Evolutionary conservation across 2,113 vertebrate species (phyloP).

Genomic region (Pygoscelis antarcticus): DNA sequence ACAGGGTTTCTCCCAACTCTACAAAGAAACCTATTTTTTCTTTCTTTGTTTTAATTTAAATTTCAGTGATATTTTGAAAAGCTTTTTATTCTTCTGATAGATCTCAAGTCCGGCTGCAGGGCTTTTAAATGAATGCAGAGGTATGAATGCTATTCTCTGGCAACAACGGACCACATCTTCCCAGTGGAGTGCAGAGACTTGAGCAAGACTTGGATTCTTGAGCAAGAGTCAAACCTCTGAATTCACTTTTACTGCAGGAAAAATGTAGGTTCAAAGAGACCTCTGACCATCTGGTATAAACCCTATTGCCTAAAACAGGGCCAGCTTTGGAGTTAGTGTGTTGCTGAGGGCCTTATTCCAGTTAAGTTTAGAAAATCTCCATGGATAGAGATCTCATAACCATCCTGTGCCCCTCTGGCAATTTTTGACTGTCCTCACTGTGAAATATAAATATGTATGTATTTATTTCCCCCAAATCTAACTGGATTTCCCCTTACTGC

Average conservation of each 20-base stretch:
- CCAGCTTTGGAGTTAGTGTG: not conserved
- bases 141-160: not conserved
- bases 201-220: not conserved
- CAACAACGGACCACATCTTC: fast-evolving
- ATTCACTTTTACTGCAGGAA: not conserved
- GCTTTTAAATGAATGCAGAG: not conserved
- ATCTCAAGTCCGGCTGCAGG: not conserved
- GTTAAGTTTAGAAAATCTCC: not conserved
- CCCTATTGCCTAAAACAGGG: not conserved
- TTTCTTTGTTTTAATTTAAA: not conserved
- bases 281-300: not conserved
- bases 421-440: not conserved
- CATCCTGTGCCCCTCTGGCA: not conserved
- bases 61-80: not conserved
- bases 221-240: not conserved
- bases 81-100: not conserved
- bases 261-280: not conserved
- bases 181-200: not conserved
- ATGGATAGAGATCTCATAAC: not conserved
- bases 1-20: not conserved
- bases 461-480: not conserved
- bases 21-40: not conserved
- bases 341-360: not conserved
- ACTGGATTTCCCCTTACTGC: not conserved
- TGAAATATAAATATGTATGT: not conserved